Evolutionary conservation across 2,888 invertebrate species (phyloP), one percentile per base, ranked within the genome.

Genomic region (Temnothorax ravouxi): DNA sequence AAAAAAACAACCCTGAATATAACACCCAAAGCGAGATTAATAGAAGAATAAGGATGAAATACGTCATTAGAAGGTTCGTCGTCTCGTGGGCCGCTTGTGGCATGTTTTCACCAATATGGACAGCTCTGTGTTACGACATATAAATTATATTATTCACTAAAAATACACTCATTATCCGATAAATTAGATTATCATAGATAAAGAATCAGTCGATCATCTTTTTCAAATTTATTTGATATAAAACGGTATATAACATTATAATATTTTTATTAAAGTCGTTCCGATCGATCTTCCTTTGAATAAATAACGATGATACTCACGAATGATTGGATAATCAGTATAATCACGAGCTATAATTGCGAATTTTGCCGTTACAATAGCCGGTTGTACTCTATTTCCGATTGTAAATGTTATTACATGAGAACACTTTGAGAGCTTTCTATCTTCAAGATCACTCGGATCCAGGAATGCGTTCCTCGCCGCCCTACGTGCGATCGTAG

Each of bases 31-130:
- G 95, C 82, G 96, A 96, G 91, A 96, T 95, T 80, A 97, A 95
- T 59, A 97, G 95, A 62, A 96, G 95, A 91, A 97, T 96, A 94
- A 97, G 95, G 94, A 97, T 97, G 91, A 96, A 95, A 93, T 97
- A 97, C 89, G 97, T 97, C 93, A 97, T 96, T 92, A 97, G 95
- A 88, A 97, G 96, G 94, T 96, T 97, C 87, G 96, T 96, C 85
- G 97, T 96, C 95, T 97, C 97, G 89, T 92, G 90, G 21, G 89
- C 90, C 59, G 91, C 84, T 69, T 90, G 87, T 74, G 93, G 92
- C 91, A 93, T 93, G 84, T 91, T 92, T 72, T 61, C 3, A 25
- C n/a, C 9, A 67, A 66, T 80, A 21, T 76, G 18, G 38, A 18
- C 6, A 29, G n/a, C 80, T 79, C 86, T 80, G 25, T 79, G 13